phyloP scores from a whole-genome alignment of 2,797 vertebrate genomes.

The Poeciliopsis turneri region DNA sequence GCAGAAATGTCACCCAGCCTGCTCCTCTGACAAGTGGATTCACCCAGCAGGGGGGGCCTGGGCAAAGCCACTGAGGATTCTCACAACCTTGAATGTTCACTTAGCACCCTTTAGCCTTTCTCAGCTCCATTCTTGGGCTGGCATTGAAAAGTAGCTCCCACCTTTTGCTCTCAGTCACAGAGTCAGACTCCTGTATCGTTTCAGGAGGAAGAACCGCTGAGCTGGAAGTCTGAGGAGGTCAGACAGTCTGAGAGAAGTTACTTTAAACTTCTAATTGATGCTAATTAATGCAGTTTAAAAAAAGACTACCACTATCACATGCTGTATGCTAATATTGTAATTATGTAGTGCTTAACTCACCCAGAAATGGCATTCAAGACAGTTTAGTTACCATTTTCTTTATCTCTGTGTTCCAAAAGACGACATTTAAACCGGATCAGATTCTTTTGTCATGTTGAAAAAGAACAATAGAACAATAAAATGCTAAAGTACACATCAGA shows the following conservation, averaged over 20 bases:
- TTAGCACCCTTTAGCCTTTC: slow-evolving; percentile 71
- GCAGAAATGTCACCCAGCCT: slow-evolving; percentile 81
- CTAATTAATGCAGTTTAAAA: background rate
- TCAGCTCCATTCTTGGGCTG: slow-evolving; percentile 36
- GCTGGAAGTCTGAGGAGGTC: slow-evolving; percentile 25
- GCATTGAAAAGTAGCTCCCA: slow-evolving; percentile 35
- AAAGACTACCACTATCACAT: background rate
- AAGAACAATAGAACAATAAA: background rate
- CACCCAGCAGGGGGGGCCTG: slow-evolving; percentile 57
- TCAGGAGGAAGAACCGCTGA: slow-evolving; percentile 40
- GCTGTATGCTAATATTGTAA: background rate
- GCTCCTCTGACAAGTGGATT: slow-evolving; percentile 75
- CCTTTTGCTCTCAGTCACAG: slow-evolving; percentile 32
- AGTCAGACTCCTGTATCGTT: background rate
- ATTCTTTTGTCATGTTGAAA: background rate
- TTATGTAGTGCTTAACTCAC: background rate
- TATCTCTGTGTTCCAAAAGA: background rate
- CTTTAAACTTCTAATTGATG: background rate
- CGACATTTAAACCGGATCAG: background rate
- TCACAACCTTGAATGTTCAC: slow-evolving; percentile 56
- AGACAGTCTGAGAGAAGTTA: background rate
- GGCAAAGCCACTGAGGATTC: slow-evolving; percentile 56
- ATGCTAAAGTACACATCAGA: background rate
- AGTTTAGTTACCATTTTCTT: background rate
- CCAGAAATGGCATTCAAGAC: background rate